Percentiles rank a stretch among this genome's conserved stretches.
phyloP scores from a whole-genome alignment of 2,888 invertebrate species.

The Blastobasis lacticolella region DNA sequence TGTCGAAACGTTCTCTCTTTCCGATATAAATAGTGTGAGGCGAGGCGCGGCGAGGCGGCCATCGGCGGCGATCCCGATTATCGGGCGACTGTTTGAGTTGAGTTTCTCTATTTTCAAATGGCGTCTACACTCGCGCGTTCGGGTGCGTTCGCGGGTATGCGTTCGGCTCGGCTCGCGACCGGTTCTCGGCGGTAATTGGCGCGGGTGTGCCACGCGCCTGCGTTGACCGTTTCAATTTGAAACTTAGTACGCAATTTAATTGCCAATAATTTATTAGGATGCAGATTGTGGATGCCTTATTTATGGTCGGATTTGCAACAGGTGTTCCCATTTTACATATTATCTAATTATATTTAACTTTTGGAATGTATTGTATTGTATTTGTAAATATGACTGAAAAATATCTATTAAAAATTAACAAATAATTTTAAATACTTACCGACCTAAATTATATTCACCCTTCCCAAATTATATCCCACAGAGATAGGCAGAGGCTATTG shows the following conservation, averaged over 20 bases:
- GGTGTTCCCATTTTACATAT: too few relatives aligned
- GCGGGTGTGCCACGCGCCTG: constrained; percentile 58
- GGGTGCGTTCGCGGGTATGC: constrained; percentile 37
- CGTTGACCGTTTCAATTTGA: constrained; percentile 40
- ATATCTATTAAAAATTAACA: too few relatives aligned
- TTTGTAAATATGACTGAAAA: too few relatives aligned
- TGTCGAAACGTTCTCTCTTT: constrained; percentile 65
- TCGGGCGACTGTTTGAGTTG: constrained; percentile 57
- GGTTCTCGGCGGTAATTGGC: constrained; percentile 68
- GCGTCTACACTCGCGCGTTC: constrained; percentile 19
- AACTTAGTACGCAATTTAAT: constrained; percentile 44
- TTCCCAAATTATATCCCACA: too few relatives aligned
- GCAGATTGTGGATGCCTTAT: too few relatives aligned
- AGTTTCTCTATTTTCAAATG: constrained; percentile 73
- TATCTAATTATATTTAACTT: too few relatives aligned
- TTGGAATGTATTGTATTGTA: too few relatives aligned
- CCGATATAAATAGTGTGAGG: constrained; percentile 70
- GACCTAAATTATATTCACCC: too few relatives aligned
- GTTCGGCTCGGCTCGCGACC: constrained; percentile 34
- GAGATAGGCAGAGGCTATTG: too few relatives aligned
- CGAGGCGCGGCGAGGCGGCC: constrained; percentile 44
- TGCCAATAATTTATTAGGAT: constrained; percentile 12
- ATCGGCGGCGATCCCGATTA: constrained; percentile 70
- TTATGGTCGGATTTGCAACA: too few relatives aligned
- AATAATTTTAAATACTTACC: too few relatives aligned